These are phyloP conservation scores for Octopus sinensis DNA, from an alignment of 1,140 invertebrate genomes.

Conservation along the genomic window DNA sequence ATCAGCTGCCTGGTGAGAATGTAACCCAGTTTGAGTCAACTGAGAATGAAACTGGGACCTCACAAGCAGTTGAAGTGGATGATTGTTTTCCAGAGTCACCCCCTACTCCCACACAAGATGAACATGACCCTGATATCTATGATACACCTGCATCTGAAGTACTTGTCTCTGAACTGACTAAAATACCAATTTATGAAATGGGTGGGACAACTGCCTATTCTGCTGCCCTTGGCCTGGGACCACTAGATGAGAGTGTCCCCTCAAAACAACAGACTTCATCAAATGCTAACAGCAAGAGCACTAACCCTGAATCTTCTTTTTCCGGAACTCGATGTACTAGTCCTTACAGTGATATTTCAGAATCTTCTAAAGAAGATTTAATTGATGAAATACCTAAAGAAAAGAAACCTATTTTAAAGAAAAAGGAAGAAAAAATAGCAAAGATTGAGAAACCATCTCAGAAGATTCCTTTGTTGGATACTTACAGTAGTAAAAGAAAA, in stretches of 20 bases:
- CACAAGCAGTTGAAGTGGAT: constrained; percentile 29
- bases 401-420: constrained; percentile 13
- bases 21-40: constrained; percentile 28
- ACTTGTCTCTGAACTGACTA: constrained; percentile 17
- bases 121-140: constrained; percentile 20
- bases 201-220: constrained; percentile 7
- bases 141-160: constrained; percentile 13
- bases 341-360: constrained; percentile 38
- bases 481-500: constrained; percentile 18
- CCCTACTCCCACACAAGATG: constrained; percentile 33
- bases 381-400: constrained; percentile 19
- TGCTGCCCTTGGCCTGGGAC: neutral
- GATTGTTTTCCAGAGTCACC: constrained; percentile 23
- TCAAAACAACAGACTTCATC: neutral
- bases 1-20: constrained; percentile 29
- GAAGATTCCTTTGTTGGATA: neutral
- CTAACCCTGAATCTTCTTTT: neutral
- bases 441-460: neutral
- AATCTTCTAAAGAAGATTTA: constrained; percentile 23
- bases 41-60: constrained; percentile 18
- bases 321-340: neutral
- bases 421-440: constrained; percentile 10
- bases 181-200: constrained; percentile 18
- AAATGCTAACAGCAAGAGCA: constrained; percentile 15
- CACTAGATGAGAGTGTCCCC: neutral